These are phyloP conservation scores for Acropternis orthonyx DNA, from an alignment of 2,797 vertebrate species.

Conservation along the genomic window DNA sequence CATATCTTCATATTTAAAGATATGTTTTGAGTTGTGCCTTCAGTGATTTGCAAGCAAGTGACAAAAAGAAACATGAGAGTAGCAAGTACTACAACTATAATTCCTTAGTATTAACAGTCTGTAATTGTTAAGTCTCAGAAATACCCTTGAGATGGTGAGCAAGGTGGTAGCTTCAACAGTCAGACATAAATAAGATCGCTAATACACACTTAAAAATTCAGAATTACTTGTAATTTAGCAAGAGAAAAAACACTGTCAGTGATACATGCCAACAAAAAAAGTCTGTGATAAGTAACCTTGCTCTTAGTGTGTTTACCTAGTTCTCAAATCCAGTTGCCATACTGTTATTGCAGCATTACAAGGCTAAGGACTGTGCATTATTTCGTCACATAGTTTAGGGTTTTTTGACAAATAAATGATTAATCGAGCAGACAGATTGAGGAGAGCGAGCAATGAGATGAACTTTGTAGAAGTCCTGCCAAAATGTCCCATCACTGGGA, in stretches of 20 bases:
- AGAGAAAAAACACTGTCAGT: background rate
- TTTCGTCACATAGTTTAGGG: background rate
- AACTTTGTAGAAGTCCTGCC: background rate
- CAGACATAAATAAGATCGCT: background rate
- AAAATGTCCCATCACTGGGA: background rate
- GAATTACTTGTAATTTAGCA: slow-evolving; percentile 1
- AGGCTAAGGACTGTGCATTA: background rate
- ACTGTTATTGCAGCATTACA: background rate
- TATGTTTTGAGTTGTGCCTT: background rate
- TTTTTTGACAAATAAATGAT: background rate
- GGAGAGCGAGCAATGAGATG: background rate
- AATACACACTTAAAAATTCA: background rate
- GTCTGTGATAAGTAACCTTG: background rate
- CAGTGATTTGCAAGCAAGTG: background rate
- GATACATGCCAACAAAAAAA: background rate
- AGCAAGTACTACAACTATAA: background rate
- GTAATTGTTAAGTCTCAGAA: background rate
- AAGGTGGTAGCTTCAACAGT: background rate
- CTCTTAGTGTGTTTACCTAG: background rate
- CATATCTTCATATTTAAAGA: background rate
- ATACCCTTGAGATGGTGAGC: background rate
- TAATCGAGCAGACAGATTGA: background rate
- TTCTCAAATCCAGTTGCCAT: background rate
- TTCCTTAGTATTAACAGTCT: background rate
- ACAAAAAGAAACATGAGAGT: background rate